Base-by-base conservation (phyloP, 1,140 invertebrate genomes). In the Diachasma alloeum region DNA sequence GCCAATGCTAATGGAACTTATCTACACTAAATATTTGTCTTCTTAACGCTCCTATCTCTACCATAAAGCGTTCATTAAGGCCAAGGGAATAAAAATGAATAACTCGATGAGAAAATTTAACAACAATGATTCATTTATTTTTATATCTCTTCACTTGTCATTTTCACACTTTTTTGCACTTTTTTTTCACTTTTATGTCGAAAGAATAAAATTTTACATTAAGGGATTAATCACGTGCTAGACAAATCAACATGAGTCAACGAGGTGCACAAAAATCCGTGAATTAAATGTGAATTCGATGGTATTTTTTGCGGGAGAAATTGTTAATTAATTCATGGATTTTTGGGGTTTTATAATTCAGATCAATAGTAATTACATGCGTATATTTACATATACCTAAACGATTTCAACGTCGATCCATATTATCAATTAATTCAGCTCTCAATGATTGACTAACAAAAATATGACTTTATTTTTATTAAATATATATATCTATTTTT, bases 351-450 rank as follows among this genome's bases (percentile, higher is more conserved):
- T 19, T 36, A 39, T 36, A 11, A 39, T 68, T 68, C 39, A 19
- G n/a, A 68, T 39, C 0, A 63, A 26, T 63, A 63, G 1, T 37
- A 9, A 59, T 59, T 31, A 22, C 48, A 59, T 39, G 36, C 56
- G 44, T 63, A 73, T 74, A 63, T 63, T 59, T 67, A 66, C 63
- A 31, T 74, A 44, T 67, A 74, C 72, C 67, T 31, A 74, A 67
- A 67, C 37, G 67, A 74, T 74, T 42, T 59, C 22, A 74, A 67
- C 72, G 37, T 44, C 37, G 37, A 74, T 67, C 37, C 24, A 39
- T 39, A 36, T 39, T 68, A 19, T 39, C 31, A 17, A 37, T 68
- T 39, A 68, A 68, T 68, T 68, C 17, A 68, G n/a, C 36, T 36
- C n/a, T 68, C 31, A 37, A 68, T 39, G 37, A 26, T 63, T 37